Evolutionary conservation across 2,113 vertebrate species (phyloP).

Genomic region (Nesogale talazaci): DNA sequence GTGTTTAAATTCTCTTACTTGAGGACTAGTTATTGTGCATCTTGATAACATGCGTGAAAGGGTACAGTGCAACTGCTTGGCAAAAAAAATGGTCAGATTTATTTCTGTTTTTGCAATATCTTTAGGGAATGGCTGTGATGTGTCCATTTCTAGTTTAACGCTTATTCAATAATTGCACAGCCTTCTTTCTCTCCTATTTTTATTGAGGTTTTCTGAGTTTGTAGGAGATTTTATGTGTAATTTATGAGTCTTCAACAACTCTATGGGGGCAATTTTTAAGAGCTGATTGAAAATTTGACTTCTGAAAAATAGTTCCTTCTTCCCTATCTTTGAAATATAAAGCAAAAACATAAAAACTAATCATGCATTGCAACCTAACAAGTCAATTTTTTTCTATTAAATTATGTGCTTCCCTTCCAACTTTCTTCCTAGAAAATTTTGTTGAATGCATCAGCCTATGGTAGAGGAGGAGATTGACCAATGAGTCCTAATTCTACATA

Average conservation of each 20-base stretch:
- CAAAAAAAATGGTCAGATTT: background rate
- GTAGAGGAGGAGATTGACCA: background rate
- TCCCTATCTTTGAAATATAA: background rate
- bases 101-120: background rate
- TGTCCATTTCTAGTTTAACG: background rate
- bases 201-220: background rate
- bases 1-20: background rate
- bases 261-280: background rate
- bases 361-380: background rate
- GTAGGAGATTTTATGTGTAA: background rate
- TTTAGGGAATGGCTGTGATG: background rate
- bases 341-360: constrained; percentile 17
- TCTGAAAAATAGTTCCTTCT: background rate
- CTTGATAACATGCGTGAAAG: background rate
- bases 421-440: background rate
- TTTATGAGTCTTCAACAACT: no score
- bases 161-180: background rate
- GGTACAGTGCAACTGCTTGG: background rate
- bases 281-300: background rate
- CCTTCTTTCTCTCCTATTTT: background rate
- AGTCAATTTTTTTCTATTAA: background rate
- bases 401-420: background rate
- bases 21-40: background rate
- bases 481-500: background rate
- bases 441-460: background rate